Conservation (phyloP, 2,888 invertebrate species). For the Lithodes maja region DNA sequence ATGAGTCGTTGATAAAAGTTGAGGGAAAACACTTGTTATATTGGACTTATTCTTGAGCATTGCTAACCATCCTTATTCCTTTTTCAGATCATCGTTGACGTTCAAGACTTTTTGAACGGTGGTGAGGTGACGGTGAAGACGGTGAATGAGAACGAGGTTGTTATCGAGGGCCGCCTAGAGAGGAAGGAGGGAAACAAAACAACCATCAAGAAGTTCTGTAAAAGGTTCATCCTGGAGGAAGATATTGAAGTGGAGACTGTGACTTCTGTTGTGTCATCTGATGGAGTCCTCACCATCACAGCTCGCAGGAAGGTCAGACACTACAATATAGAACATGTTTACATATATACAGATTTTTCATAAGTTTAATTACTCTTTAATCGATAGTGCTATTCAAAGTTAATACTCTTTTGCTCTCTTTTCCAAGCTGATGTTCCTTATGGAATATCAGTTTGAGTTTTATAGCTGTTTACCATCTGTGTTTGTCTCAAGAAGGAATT, state of each 20-base stretch:
- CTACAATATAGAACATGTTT: too few relatives aligned
- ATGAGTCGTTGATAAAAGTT: too few relatives aligned
- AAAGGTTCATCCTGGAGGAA: slow-evolving; percentile 37
- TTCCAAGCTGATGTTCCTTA: too few relatives aligned
- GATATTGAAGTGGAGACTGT: slow-evolving; percentile 28
- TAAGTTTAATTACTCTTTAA: too few relatives aligned
- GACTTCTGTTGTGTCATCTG: slow-evolving; percentile 42
- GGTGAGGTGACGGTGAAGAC: slow-evolving; percentile 50
- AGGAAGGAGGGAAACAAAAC: slow-evolving; percentile 52
- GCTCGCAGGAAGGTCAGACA: slow-evolving; percentile 35
- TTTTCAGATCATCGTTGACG: slow-evolving; percentile 53
- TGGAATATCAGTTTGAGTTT: too few relatives aligned
- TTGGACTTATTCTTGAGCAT: background rate
- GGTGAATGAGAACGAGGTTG: slow-evolving; percentile 36
- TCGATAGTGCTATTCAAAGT: too few relatives aligned
- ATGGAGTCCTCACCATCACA: slow-evolving; percentile 49
- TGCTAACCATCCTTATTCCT: background rate
- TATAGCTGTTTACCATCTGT: too few relatives aligned
- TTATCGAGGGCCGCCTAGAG: slow-evolving; percentile 46
- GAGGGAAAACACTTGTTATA: too few relatives aligned
- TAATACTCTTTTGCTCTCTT: too few relatives aligned
- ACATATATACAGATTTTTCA: too few relatives aligned
- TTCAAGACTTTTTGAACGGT: slow-evolving; percentile 52
- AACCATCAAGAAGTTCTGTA: slow-evolving; percentile 43
- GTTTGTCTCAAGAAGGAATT: too few relatives aligned